phyloP scores from a whole-genome alignment of 2,113 vertebrate species.

The Poicephalus meyeri region DNA sequence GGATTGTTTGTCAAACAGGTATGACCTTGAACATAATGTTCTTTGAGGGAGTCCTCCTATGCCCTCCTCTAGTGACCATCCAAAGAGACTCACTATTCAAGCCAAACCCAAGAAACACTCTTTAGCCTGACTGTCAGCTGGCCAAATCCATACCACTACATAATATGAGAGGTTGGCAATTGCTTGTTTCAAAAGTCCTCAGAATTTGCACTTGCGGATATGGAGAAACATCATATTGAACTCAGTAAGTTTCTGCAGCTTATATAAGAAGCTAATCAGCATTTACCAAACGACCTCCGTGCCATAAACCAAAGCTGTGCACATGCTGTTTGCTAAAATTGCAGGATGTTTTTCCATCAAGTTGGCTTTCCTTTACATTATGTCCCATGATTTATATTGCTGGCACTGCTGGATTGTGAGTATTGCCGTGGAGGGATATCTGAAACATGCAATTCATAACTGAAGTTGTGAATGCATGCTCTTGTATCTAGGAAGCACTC shows the following conservation, averaged over 20 bases:
- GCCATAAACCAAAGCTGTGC: background rate
- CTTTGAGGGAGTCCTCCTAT: background rate
- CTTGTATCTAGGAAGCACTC: background rate
- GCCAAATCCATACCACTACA: background rate
- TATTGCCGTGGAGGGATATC: background rate
- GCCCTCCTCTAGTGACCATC: background rate
- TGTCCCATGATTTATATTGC: constrained; percentile 39
- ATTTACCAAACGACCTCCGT: background rate
- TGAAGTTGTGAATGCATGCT: background rate
- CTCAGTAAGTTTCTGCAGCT: constrained; percentile 5
- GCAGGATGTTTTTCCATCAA: constrained; percentile 30
- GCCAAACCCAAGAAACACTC: background rate
- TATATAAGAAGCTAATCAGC: constrained; percentile 1
- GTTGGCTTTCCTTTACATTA: constrained; percentile 14
- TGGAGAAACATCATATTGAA: background rate
- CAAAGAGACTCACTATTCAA: background rate
- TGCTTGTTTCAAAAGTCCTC: background rate
- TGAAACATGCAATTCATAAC: constrained; percentile 6
- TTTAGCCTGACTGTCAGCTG: background rate
- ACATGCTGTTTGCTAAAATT: constrained; percentile 51
- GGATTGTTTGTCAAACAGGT: background rate
- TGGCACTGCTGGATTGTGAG: constrained; percentile 42
- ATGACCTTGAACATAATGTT: background rate
- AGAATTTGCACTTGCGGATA: background rate
- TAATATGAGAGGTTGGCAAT: background rate